Evolutionary conservation across 1,140 invertebrate genomes (phyloP).

Genomic region (Globodera ellingtonae): DNA sequence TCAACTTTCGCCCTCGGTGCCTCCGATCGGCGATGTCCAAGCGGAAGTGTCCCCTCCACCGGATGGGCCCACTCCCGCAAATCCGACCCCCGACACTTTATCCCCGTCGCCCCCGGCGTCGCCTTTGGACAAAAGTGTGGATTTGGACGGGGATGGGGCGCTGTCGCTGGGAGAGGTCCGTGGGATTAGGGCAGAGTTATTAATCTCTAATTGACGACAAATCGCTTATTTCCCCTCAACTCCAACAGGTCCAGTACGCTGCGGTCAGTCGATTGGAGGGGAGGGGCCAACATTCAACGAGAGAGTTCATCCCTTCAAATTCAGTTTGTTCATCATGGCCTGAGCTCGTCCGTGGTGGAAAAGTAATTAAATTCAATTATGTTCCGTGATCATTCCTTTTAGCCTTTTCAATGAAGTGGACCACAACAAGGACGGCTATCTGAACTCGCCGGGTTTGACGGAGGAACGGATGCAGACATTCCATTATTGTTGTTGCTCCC

Average conservation of each 20-base stretch:
- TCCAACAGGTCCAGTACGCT: constrained; percentile 52
- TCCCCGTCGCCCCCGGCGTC: constrained; percentile 20
- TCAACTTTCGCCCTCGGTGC: constrained; percentile 13
- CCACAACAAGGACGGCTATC: constrained; percentile 55
- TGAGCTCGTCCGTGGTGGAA: constrained; percentile 60
- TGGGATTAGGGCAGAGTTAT: not conserved
- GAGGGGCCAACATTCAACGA: not conserved
- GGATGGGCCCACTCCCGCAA: not conserved
- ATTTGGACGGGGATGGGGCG: constrained; percentile 59
- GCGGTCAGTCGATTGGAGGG: constrained; percentile 30
- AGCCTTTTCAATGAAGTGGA: constrained; percentile 53
- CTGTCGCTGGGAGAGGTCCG: constrained; percentile 55
- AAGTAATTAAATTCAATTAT: constrained; percentile 21
- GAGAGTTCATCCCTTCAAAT: not conserved
- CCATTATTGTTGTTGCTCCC: not conserved
- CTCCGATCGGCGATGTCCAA: not conserved
- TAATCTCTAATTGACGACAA: not conserved
- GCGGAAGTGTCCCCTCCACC: not conserved
- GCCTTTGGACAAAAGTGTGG: constrained; percentile 60
- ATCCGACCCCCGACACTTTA: constrained; percentile 3
- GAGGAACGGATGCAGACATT: not conserved
- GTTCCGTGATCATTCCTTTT: constrained; percentile 39
- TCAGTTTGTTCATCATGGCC: constrained; percentile 61
- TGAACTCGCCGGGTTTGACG: constrained; percentile 36
- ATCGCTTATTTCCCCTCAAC: too few relatives aligned